Evolutionary conservation across 2,888 invertebrate species (phyloP).

Genomic region (Orthonychiurus folsomi): DNA sequence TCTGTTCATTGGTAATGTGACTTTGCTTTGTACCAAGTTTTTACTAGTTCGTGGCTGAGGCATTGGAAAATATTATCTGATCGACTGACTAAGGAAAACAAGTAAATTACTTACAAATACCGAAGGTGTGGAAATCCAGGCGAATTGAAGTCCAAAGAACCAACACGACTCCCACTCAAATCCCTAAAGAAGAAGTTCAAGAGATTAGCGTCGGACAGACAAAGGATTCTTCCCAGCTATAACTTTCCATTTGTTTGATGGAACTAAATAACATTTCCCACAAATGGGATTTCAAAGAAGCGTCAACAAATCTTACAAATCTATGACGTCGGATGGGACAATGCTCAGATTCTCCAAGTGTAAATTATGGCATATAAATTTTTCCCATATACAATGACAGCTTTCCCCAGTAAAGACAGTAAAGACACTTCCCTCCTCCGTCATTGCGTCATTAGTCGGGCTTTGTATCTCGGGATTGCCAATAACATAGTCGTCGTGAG

Average conservation of each 20-base stretch:
- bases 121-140: slow-evolving; percentile 5
- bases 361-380: background rate
- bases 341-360: slow-evolving; percentile 3
- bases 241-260: no score
- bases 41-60: no score
- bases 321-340: background rate
- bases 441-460: no score
- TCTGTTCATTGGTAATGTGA: no score
- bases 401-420: slow-evolving; percentile 2
- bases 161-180: slow-evolving; percentile 6
- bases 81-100: no score
- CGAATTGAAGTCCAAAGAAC: slow-evolving; percentile 5
- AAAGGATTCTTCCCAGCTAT: background rate
- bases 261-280: no score
- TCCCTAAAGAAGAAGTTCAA: background rate
- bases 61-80: no score
- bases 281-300: no score
- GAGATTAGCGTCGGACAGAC: background rate
- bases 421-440: background rate
- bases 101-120: slow-evolving; percentile 8
- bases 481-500: background rate
- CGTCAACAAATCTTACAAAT: slow-evolving; percentile 9
- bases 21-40: no score
- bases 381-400: slow-evolving; percentile 1
- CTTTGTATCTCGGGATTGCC: no score